A percentile compares a stretch with the other conserved stretches of the same genome.
phyloP scores from a whole-genome alignment of 92 coral and sea anemone species.

The Parazoanthus darwini region DNA sequence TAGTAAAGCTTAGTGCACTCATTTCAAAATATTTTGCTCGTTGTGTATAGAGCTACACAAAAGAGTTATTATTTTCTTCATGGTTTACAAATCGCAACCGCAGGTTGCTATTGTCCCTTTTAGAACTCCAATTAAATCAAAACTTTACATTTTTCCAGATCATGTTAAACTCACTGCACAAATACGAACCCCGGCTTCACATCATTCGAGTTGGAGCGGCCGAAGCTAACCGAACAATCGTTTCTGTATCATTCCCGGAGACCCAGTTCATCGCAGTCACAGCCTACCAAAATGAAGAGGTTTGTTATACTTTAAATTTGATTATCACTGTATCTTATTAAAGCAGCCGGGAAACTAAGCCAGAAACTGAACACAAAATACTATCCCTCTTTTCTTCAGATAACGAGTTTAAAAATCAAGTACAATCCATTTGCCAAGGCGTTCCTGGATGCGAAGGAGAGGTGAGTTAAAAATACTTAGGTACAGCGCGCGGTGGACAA shows the following conservation, averaged over 20 bases:
- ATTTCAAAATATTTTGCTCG: slow-evolving; percentile 30
- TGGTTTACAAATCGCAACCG: slow-evolving; percentile 12
- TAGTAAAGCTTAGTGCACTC: neutral
- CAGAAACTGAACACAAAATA: slow-evolving; percentile 16
- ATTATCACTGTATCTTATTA: neutral
- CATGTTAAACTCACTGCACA: slow-evolving; percentile 95
- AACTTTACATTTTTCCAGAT: slow-evolving; percentile 63
- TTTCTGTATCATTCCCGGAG: slow-evolving; percentile 90
- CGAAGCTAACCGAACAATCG: slow-evolving; percentile 81
- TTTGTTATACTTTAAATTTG: slow-evolving; percentile 29
- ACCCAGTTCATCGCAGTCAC: slow-evolving; percentile 98
- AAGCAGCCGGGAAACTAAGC: neutral
- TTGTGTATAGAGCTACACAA: slow-evolving; percentile 6
- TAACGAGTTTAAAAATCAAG: slow-evolving; percentile 91
- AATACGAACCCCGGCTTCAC: slow-evolving; percentile 96
- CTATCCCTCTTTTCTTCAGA: slow-evolving; percentile 58
- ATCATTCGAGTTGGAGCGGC: slow-evolving; percentile 86
- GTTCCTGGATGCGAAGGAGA: slow-evolving; percentile 96
- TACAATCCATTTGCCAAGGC: slow-evolving; percentile 98
- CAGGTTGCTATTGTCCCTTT: neutral
- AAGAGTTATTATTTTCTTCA: slow-evolving; percentile 28
- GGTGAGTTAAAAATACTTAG: slow-evolving; percentile 56
- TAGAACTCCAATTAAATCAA: slow-evolving; percentile 24
- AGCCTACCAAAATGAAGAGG: slow-evolving; percentile 99
- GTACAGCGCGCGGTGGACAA: neutral